Conservation (phyloP, 2,797 vertebrate genomes). For the Chloroceryle inda region DNA sequence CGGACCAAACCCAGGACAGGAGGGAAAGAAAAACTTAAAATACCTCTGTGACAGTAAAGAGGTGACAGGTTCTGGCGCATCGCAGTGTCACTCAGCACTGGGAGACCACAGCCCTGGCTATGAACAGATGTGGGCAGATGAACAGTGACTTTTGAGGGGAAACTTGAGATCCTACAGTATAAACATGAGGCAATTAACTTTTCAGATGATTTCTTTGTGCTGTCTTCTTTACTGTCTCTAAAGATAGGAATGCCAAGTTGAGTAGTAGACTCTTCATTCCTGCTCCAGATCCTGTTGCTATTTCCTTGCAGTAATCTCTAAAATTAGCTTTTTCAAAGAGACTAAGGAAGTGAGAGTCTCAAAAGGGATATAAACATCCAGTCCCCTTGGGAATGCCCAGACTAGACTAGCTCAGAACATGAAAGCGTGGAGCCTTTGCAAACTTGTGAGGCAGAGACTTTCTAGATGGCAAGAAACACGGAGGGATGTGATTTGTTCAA, state of each 20-base stretch:
- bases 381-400: background rate
- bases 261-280: background rate
- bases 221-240: background rate
- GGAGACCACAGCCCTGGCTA: background rate
- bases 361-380: background rate
- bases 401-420: background rate
- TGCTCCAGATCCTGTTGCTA: background rate
- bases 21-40: background rate
- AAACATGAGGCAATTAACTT: constrained; percentile 21
- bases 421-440: background rate
- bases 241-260: background rate
- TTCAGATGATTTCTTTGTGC: background rate
- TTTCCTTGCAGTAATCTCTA: background rate
- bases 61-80: background rate
- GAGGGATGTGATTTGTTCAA: background rate
- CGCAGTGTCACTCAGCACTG: accelerated
- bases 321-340: constrained; percentile 39
- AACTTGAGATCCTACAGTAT: background rate
- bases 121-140: background rate
- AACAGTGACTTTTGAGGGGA: background rate
- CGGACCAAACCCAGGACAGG: too few species aligned
- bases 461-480: background rate
- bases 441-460: background rate
- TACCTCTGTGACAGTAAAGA: background rate
- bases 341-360: background rate